Evolutionary conservation across 1,140 invertebrate genomes (phyloP).

Genomic region (Drosophila pseudoananassae): DNA sequence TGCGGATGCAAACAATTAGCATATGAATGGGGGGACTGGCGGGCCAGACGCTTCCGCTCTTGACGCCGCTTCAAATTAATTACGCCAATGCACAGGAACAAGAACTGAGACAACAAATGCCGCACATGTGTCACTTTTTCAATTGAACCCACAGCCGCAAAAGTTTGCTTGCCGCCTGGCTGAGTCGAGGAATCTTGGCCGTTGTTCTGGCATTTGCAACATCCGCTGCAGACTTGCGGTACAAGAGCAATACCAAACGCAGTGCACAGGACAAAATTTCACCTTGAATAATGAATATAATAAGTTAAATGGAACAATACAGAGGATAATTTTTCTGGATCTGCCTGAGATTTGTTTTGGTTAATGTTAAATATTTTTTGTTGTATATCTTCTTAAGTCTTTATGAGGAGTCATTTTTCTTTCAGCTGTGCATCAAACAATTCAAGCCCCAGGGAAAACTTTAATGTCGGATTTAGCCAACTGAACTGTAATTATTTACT

Average conservation of each 20-base stretch:
- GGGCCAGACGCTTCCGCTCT: conserved; percentile 49
- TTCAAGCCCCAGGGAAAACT: conserved; percentile 6
- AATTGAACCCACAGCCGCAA: conserved; percentile 50
- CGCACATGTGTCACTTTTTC: conserved; percentile 65
- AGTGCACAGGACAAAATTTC: not conserved
- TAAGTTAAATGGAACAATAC: too few relatives aligned
- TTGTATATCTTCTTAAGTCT: too few relatives aligned
- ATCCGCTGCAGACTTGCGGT: conserved; percentile 72
- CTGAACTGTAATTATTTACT: conserved; percentile 62
- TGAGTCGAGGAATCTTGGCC: conserved; percentile 39
- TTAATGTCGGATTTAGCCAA: conserved; percentile 6
- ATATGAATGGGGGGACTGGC: conserved; percentile 29
- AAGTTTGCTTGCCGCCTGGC: conserved; percentile 59
- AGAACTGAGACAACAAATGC: conserved; percentile 54
- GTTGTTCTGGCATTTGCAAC: conserved; percentile 71
- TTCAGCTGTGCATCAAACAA: not conserved
- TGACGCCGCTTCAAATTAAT: conserved; percentile 79
- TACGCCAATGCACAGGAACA: conserved; percentile 75
- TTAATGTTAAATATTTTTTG: not conserved
- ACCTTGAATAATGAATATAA: not conserved
- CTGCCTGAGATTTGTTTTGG: not conserved
- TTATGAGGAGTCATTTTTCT: not conserved
- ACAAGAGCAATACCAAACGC: conserved; percentile 15
- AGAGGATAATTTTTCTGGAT: too few relatives aligned
- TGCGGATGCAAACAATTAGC: conserved; percentile 75